Conservation (phyloP, 2,113 vertebrate genomes). For the Brevimyrus niger region DNA sequence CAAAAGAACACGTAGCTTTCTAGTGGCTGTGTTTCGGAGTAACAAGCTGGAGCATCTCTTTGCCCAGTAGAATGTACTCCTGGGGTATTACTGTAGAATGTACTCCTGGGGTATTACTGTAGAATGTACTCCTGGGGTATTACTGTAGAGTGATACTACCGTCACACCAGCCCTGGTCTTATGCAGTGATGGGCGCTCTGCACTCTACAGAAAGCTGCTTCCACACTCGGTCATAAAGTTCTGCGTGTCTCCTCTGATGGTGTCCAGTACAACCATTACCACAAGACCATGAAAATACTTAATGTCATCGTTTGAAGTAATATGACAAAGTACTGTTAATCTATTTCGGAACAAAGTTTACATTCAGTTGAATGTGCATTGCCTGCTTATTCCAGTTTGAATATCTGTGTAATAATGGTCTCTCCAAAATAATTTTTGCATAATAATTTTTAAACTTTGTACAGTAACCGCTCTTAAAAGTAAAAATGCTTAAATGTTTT, state of each 20-base stretch:
- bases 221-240: not conserved
- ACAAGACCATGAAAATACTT: not conserved
- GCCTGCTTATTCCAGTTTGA: not conserved
- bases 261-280: constrained; percentile 14
- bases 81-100: not conserved
- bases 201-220: not conserved
- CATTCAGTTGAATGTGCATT: not conserved
- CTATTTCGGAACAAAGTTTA: not conserved
- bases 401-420: not conserved
- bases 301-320: not conserved
- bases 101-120: not conserved
- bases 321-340: not conserved
- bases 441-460: not conserved
- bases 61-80: not conserved
- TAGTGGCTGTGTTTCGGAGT: not conserved
- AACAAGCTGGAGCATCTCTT: not conserved
- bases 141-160: not conserved
- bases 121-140: not conserved
- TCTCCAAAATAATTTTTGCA: not conserved
- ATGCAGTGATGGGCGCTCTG: not conserved
- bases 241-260: constrained; percentile 11
- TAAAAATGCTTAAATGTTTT: not conserved
- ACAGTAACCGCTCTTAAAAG: not conserved
- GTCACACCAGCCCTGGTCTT: not conserved
- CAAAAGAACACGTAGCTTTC: not conserved